Evolutionary conservation across 1,140 invertebrate genomes (phyloP), one percentile per base, ranked within the genome.

Genomic region (Harlomillsia oculata): DNA sequence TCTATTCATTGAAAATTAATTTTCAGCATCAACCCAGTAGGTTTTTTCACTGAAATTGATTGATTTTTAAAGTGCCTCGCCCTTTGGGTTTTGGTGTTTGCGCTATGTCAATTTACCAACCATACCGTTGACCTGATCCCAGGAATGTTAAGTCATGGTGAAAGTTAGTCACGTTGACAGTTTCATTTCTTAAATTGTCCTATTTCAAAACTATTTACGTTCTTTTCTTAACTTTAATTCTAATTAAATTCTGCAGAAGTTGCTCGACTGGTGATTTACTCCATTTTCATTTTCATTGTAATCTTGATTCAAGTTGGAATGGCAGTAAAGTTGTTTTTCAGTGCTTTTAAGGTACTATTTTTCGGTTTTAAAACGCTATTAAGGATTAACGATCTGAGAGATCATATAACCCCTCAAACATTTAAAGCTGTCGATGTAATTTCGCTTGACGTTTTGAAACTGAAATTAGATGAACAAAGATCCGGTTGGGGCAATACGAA

Each of bases 281-380:
- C 16, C n/a, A 44, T 37, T 6, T 32, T 51, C 8, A 37, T 57
- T 34, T 57, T n/a, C 23, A 25, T 51, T 11, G 46, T 57, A 8
- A 37, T 57, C 26, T 18, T 25, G 21, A 51, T 51, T 25, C 55
- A 57, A 34, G 25, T 57, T 16, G 30, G n/a, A 14, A 57, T 57
- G 55, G 48, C 36, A 11, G 34, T 57, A n/a, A 39, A 34, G 26
- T 36, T 57, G 30, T n/a, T 50, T 29, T 43, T 28, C 25, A 44
- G 44, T 4, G 21, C 46, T 13, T 28, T 28, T 41, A 49, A 39
- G 40, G 55, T 57, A 48, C 23, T 21, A 14, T 43, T 20, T n/a
- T n/a, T n/a, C n/a, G n/a, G n/a, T n/a, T n/a, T n/a, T n/a, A n/a
- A n/a, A n/a, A n/a, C n/a, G n/a, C n/a, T n/a, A n/a, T n/a, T n/a